Base-by-base conservation (phyloP, 1,140 invertebrate species). In the Plutomurus gul region DNA sequence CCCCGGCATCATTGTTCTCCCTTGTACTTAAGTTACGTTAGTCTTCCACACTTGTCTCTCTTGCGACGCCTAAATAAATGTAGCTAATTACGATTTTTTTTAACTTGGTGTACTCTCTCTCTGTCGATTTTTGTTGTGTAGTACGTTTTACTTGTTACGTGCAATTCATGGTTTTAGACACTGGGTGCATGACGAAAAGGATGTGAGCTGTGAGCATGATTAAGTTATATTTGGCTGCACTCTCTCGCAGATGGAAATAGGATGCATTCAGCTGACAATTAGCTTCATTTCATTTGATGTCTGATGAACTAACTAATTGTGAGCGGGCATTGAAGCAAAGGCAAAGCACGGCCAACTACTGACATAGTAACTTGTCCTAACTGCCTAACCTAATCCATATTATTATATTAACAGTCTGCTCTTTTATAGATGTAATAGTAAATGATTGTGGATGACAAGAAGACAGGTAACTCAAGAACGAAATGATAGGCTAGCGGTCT, bases 81-180 rank as follows among this genome's bases (percentile, higher is more conserved):
- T 70, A 43, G 75, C 75, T 77, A 77, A 77, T 77, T 77, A 70
- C 75, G n/a, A 46, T 1, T 51, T 36, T 51, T 75, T 75, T 18
- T 18, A 33, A 18, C 49, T 27, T 65, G 13, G 13, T 36, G 13
- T 33, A n/a, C 27, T 30, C 13, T 65, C 36, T 27, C 27, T 65
- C 36, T 65, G 16, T n/a, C 27, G 56, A 65, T 3, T 22, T 51
- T 65, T 65, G 30, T 16, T 27, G 36, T 65, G 22, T n/a, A 16
- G 20, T 16, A n/a, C n/a, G 46, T 49, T 20, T 65, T 33, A n/a
- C 25, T 51, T 22, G 47, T 51, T 47, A 16, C 43, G 20, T 49
- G 20, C n/a, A 49, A 49, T 11, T 8, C 18, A 18, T 1, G n/a
- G 8, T 2, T 18, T 8, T 16, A 18, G 20, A 18, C 46, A 49